Evolutionary conservation across 2,797 vertebrate species (phyloP).

Genomic region (Enteromius afrohamiltoni): DNA sequence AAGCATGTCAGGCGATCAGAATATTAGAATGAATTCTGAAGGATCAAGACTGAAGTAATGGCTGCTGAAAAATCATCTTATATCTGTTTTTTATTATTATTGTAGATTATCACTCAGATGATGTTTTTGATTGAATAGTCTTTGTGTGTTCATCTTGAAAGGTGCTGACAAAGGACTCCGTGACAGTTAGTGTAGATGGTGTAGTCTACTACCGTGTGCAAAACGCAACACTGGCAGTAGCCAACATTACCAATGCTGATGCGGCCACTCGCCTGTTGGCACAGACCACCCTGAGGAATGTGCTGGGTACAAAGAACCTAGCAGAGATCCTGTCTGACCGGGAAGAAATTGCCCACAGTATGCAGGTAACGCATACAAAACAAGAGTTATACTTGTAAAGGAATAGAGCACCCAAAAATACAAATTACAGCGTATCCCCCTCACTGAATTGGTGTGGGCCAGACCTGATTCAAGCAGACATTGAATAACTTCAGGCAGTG

Average conservation of each 20-base stretch:
- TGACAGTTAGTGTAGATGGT: conserved; percentile 91
- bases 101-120: background rate
- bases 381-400: background rate
- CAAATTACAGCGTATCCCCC: background rate
- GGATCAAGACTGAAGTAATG: background rate
- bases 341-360: conserved; percentile 93
- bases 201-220: conserved; percentile 97
- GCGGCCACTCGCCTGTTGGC: conserved; percentile 91
- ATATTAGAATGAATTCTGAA: background rate
- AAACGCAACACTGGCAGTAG: conserved; percentile 90
- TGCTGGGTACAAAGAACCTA: conserved; percentile 95
- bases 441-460: background rate
- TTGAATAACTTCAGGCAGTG: background rate
- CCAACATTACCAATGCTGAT: conserved; percentile 94
- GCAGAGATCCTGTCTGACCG: conserved; percentile 94
- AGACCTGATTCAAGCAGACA: background rate
- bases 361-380: conserved; percentile 83
- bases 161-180: conserved; percentile 96
- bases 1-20: background rate
- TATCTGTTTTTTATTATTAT: background rate
- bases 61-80: background rate
- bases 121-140: background rate
- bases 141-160: conserved; percentile 57
- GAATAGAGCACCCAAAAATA: background rate
- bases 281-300: conserved; percentile 93